Evolutionary conservation across 53 echinoderm and acorn worm species (phyloP), one percentile per base, ranked within the genome.

Genomic region (Hippasteria phrygiana): DNA sequence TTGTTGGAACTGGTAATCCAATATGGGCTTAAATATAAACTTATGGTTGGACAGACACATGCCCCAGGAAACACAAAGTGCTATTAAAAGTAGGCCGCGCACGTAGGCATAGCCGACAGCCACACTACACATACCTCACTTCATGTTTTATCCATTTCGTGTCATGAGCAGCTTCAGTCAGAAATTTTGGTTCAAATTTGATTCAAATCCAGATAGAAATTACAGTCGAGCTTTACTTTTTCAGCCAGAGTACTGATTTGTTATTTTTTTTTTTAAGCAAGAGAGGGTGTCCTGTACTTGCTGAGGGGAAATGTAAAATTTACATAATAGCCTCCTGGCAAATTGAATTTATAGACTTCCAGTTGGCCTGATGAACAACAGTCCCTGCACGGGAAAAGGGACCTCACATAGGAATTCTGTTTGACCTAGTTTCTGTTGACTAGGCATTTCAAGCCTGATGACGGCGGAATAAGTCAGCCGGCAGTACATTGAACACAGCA

Each of bases 1-100:
- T 85, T 71, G 85, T 85, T 71, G 29, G 24, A 67, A 37, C 27
- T 26, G 53, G 85, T 78, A 78, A 78, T 78, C 78, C 78, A 78
- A 78, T 78, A 20, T 56, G n/a, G 31, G 75, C 50, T 43, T 48
- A 50, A 75, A 50, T 75, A 75, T 75, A 50, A 75, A 75, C 75
- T 27, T 20, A 33, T 50, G 33, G 31, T 12, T 29, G 27, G 48
- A 48, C 22, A 31, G 75, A 31, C 8, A 41, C 20, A 59, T 80
- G 28, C 2, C 14, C n/a, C 38, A 37, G 56, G 62, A 80, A 59
- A 80, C 42, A 2, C 59, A 24, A 59, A 18, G 59, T 59, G 59
- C 26, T 67, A 67, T 67, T 20, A 48, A 10, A 67, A 67, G 37
- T 67, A 67, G 36, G 69, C 36, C 69, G 17, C 14, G 35, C 69